Evolutionary conservation across 2,797 vertebrate species (phyloP), one percentile per base, ranked within the genome.

Genomic region (Austrolebias charrua): DNA sequence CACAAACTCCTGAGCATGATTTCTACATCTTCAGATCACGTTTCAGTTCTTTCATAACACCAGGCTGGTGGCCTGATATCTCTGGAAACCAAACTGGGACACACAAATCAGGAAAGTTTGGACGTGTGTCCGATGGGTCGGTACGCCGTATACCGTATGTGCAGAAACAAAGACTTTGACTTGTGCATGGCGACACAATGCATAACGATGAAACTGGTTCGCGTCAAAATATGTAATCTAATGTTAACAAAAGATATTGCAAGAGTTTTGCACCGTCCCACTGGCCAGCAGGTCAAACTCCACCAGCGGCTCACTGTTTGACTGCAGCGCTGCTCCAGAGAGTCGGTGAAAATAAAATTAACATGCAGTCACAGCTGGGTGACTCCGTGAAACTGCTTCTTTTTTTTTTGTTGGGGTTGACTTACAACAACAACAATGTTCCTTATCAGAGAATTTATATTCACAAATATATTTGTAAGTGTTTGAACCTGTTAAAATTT

Each of bases 231-330:
- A 33, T 19, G 18, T 16, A 7, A 24, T 15, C 10, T 12, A 20
- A 24, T 24, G 24, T 24, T 14, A 28, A 57, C n/a, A 18, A 1
- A 12, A 66, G 47, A 40, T 51, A 10, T 0, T 18, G 60, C 28
- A 35, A 65, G 11, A 69, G 56, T 57, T 60, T 56, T 49, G 59
- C 10, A 43, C 35, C 28, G 67, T 63, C 65, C 40, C 1, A 47
- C 29, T 35, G 60, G 20, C 54, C 59, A 6, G 4, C 8, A 60
- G 84, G 75, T 84, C 80, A 85, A 82, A 88, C 55, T 84, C 72
- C 82, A 79, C 31, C 24, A 55, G 42, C n/a, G 14, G 47, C 69
- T 76, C 60, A 33, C 71, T 67, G 66, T 86, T 60, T 60, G 63
- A 69, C 74, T 80, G 75, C 84, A 81, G 73, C 60, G 55, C 65